A percentile compares a stretch with the other conserved stretches of the same genome.
phyloP scores from a whole-genome alignment of 2,113 vertebrate genomes.

The Bagarius yarrelli region DNA sequence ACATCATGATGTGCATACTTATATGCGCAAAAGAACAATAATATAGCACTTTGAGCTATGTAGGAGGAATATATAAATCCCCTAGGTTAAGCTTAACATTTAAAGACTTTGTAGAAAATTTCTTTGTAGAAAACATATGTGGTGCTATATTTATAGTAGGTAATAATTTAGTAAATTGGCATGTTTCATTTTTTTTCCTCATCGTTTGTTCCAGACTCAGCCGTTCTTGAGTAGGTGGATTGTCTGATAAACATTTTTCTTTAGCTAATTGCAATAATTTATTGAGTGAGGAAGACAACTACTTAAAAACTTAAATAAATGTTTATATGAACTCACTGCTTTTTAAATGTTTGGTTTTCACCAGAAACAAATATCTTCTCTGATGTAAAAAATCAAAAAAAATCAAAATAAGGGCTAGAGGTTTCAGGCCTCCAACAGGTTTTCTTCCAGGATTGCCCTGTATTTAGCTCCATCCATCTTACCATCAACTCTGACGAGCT shows the following conservation, averaged over 20 bases:
- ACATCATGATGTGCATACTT: not conserved
- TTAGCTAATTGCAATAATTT: not conserved
- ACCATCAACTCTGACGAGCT: too few relatives aligned
- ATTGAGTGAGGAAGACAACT: not conserved
- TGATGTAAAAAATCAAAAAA: too few relatives aligned
- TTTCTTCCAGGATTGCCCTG: too few relatives aligned
- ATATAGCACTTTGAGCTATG: constrained; percentile 2
- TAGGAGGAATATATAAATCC: not conserved
- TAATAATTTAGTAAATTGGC: constrained; percentile 10
- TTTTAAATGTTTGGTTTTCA: constrained; percentile 2
- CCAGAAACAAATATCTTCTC: constrained; percentile 2
- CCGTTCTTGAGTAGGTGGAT: constrained; percentile 6
- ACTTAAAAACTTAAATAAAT: not conserved
- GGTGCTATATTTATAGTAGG: constrained; percentile 2
- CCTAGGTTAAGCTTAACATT: not conserved
- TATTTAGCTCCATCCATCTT: too few relatives aligned
- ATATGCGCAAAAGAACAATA: constrained; percentile 1
- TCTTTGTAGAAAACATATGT: constrained; percentile 7
- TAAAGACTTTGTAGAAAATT: not conserved
- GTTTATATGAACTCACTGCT: not conserved
- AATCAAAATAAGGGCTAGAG: too few relatives aligned
- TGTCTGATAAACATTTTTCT: not conserved
- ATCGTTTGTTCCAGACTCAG: constrained; percentile 7
- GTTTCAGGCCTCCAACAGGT: too few relatives aligned
- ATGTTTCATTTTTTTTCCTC: constrained; percentile 15